Percentiles rank a stretch among this genome's conserved stretches.
These are phyloP conservation scores for Nyctereutes procyonoides DNA, from an alignment of 2,113 vertebrate species.

Conservation along the genomic window DNA sequence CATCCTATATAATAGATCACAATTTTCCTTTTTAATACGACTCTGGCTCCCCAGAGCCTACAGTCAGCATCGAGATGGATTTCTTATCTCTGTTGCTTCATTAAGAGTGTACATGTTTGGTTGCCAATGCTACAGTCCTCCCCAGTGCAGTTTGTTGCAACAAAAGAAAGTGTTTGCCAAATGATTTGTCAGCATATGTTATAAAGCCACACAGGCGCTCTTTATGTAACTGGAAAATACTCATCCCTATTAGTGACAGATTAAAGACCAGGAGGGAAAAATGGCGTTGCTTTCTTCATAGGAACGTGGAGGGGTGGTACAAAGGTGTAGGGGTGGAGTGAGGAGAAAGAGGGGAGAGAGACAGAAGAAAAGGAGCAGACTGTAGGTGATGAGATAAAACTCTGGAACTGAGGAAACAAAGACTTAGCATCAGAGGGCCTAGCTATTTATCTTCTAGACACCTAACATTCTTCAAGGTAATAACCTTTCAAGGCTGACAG, in stretches of 20 bases:
- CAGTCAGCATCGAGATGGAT: constrained; percentile 75
- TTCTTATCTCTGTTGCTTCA: constrained; percentile 84
- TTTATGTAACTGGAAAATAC: constrained; percentile 64
- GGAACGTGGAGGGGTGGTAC: neutral
- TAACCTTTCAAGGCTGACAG: neutral
- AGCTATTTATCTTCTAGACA: neutral
- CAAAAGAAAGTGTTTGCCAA: constrained; percentile 65
- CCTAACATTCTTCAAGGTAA: neutral
- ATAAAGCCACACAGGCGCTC: constrained; percentile 63
- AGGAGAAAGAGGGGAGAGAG: neutral
- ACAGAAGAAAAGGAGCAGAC: neutral
- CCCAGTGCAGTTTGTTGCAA: constrained; percentile 73
- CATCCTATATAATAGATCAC: constrained; percentile 81
- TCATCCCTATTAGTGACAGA: constrained; percentile 72
- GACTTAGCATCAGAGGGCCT: neutral
- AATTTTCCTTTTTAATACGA: constrained; percentile 81
- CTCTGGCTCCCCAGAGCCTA: constrained; percentile 76
- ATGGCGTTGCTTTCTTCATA: neutral
- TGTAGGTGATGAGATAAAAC: neutral
- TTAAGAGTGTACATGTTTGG: constrained; percentile 76
- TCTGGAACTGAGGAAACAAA: neutral
- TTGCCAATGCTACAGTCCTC: constrained; percentile 68
- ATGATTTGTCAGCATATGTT: constrained; percentile 76
- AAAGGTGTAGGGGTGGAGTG: neutral
- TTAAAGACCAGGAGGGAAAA: constrained; percentile 55